Evolutionary conservation across 2,888 invertebrate species (phyloP).

Genomic region (Nephrocerus scutellatus): DNA sequence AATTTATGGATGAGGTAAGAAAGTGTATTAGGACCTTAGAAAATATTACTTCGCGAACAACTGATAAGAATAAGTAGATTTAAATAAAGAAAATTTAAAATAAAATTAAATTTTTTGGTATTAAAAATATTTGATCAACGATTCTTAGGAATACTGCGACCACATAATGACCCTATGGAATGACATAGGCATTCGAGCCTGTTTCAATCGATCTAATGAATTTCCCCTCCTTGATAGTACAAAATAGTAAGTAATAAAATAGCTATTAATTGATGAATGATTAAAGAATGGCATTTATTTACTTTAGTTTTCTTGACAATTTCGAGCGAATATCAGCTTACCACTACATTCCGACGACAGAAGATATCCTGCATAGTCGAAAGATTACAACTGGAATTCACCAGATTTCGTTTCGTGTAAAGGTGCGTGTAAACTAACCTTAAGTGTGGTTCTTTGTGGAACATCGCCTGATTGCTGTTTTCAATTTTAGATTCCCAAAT

Average conservation of each 20-base stretch:
- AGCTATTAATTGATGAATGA: neutral
- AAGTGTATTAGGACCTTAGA: constrained; percentile 19
- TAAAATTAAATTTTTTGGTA: constrained; percentile 9
- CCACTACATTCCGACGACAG: constrained; percentile 64
- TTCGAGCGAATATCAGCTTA: constrained; percentile 57
- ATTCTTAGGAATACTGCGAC: constrained; percentile 65
- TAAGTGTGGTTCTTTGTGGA: neutral
- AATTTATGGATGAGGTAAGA: constrained; percentile 53
- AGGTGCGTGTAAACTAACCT: constrained; percentile 38
- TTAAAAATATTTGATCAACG: too few relatives aligned
- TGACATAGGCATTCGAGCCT: constrained; percentile 63
- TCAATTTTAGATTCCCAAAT: constrained; percentile 54
- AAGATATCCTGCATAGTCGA: constrained; percentile 71
- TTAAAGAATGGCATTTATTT: neutral
- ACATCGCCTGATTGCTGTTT: neutral
- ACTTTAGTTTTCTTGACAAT: constrained; percentile 63
- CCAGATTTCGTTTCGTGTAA: constrained; percentile 66
- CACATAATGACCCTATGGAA: constrained; percentile 61
- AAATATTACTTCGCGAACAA: constrained; percentile 2
- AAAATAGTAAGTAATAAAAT: constrained; percentile 61
- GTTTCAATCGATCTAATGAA: constrained; percentile 65
- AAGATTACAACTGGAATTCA: constrained; percentile 67
- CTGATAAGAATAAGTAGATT: neutral
- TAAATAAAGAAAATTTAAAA: constrained; percentile 2
- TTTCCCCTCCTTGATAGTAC: constrained; percentile 75